These are phyloP conservation scores for Argyresthia goedartella DNA, from an alignment of 2,888 invertebrate species.

Conservation along the genomic window DNA sequence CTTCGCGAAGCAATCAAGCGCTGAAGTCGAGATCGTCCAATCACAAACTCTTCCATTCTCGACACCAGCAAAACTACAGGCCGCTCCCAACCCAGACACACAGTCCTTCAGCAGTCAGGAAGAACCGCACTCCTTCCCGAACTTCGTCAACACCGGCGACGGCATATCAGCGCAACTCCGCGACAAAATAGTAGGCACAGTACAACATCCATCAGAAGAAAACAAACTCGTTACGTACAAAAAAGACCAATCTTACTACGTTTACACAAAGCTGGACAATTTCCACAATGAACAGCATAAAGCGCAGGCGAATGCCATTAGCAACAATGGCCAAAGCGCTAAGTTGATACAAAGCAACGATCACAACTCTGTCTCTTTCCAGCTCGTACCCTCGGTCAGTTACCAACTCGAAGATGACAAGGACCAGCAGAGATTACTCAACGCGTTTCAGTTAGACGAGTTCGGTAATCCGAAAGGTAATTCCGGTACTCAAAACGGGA, in stretches of 20 bases:
- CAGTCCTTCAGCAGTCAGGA: constrained; percentile 29
- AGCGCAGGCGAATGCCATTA: constrained; percentile 13
- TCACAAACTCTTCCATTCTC: constrained; percentile 30
- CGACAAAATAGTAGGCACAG: constrained; percentile 53
- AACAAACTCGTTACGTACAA: constrained; percentile 51
- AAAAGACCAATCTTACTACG: constrained; percentile 52
- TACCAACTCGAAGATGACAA: constrained; percentile 46
- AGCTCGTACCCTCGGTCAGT: constrained; percentile 49
- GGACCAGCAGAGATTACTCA: constrained; percentile 42
- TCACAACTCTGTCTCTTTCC: constrained; percentile 30
- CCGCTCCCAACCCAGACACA: constrained; percentile 23
- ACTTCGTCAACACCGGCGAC: constrained; percentile 32
- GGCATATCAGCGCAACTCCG: constrained; percentile 52
- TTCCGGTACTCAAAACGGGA: constrained; percentile 5
- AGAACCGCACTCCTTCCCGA: constrained; percentile 18
- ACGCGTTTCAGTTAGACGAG: constrained; percentile 40
- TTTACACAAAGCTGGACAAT: constrained; percentile 41
- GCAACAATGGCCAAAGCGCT: constrained; percentile 15
- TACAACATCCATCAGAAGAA: constrained; percentile 46
- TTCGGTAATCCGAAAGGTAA: constrained; percentile 33
- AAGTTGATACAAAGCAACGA: constrained; percentile 20
- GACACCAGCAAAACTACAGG: constrained; percentile 30
- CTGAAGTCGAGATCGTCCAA: constrained; percentile 39
- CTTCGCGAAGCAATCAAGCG: constrained; percentile 21
- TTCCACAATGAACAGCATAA: constrained; percentile 17